Evolutionary conservation across 1,140 invertebrate species (phyloP).

Genomic region (Agrypnia vestita): DNA sequence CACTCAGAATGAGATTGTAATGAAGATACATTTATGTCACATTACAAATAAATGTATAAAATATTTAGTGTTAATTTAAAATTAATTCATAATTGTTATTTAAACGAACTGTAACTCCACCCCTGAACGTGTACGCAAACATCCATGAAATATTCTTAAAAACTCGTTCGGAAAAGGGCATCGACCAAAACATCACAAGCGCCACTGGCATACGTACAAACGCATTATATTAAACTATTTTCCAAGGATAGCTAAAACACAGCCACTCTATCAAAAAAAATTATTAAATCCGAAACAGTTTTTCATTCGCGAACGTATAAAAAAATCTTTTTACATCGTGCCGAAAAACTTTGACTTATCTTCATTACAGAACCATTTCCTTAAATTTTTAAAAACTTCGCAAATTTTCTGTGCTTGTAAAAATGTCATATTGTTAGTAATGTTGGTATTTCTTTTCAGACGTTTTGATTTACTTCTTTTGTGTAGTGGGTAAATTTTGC

Average conservation of each 20-base stretch:
- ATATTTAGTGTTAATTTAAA: neutral
- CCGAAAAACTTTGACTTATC: too few species aligned
- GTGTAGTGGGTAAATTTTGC: neutral
- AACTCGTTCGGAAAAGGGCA: conserved; percentile 40
- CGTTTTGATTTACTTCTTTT: neutral
- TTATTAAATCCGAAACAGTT: neutral
- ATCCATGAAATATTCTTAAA: conserved; percentile 37
- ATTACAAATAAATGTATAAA: too few species aligned
- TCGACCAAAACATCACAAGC: conserved; percentile 25
- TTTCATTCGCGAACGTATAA: neutral
- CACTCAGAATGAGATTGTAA: too few species aligned
- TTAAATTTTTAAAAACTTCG: too few species aligned
- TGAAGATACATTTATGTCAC: too few species aligned
- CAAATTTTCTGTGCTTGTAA: neutral
- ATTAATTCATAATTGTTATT: neutral
- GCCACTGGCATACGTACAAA: neutral
- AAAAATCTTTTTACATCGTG: neutral
- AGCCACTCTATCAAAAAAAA: neutral
- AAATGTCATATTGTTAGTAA: neutral
- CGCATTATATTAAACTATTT: conserved; percentile 2
- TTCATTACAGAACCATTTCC: too few species aligned
- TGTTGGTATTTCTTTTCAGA: neutral
- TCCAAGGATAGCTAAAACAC: neutral
- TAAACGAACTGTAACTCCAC: neutral
- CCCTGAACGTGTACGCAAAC: conserved; percentile 17